These are phyloP conservation scores for Cataglyphis albicans DNA, from an alignment of 2,888 invertebrate genomes.

Conservation along the genomic window DNA sequence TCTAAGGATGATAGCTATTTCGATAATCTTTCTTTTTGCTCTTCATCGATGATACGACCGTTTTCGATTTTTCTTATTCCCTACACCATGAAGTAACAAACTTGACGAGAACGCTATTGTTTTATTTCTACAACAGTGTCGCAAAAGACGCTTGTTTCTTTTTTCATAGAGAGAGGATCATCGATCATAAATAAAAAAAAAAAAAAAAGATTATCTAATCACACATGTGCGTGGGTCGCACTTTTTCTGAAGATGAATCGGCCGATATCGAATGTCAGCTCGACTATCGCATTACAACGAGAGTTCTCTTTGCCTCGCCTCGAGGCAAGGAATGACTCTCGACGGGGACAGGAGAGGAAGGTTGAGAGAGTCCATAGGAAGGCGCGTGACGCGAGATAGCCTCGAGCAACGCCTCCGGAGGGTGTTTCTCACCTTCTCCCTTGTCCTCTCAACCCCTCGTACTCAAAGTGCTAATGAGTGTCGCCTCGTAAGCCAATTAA, in stretches of 20 bases:
- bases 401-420: constrained; percentile 72
- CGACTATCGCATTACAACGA: constrained; percentile 20
- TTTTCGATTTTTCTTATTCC: constrained; percentile 28
- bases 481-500: constrained; percentile 86
- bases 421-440: constrained; percentile 70
- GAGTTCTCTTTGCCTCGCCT: constrained; percentile 35
- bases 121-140: not conserved
- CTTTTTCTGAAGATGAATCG: constrained; percentile 22
- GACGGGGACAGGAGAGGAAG: constrained; percentile 10
- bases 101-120: not conserved
- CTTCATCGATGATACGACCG: not conserved
- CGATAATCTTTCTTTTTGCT: constrained; percentile 38
- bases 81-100: constrained; percentile 9
- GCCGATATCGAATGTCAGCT: constrained; percentile 37
- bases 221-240: not conserved
- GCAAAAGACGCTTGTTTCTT: not conserved
- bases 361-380: constrained; percentile 59
- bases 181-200: constrained; percentile 8
- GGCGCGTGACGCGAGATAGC: constrained; percentile 69
- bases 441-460: constrained; percentile 77
- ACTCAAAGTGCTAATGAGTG: constrained; percentile 86
- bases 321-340: constrained; percentile 40
- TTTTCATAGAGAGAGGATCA: not conserved
- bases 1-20: constrained; percentile 34
- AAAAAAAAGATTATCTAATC: constrained; percentile 5